Percentiles rank a stretch among this genome's conserved stretches.
phyloP scores from a whole-genome alignment of 2,888 invertebrate genomes.

The Aleiodes testaceus region DNA sequence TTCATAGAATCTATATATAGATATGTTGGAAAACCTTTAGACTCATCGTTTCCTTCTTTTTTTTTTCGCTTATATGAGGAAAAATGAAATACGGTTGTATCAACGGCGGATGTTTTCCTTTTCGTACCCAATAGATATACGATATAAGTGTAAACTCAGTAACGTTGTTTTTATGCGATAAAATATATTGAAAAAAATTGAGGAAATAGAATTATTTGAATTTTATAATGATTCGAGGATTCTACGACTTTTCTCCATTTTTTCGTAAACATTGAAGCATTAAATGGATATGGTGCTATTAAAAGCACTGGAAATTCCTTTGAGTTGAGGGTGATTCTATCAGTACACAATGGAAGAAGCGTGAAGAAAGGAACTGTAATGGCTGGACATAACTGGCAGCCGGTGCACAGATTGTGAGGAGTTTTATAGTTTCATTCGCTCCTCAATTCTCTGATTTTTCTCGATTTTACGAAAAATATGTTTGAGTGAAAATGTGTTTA shows the following conservation, averaged over 20 bases:
- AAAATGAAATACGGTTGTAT: slow-evolving; percentile 31
- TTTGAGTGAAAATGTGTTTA: neutral
- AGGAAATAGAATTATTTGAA: too few species aligned
- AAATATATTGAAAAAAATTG: slow-evolving; percentile 4
- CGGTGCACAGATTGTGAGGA: slow-evolving; percentile 26
- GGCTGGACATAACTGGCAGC: slow-evolving; percentile 25
- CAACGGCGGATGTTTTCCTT: slow-evolving; percentile 42
- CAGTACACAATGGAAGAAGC: slow-evolving; percentile 3
- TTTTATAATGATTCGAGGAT: too few species aligned
- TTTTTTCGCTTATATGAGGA: slow-evolving; percentile 14
- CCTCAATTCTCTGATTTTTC: neutral
- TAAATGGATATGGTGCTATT: slow-evolving; percentile 11
- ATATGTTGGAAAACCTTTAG: slow-evolving; percentile 6
- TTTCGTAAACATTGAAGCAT: neutral
- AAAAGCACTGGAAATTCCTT: slow-evolving; percentile 18
- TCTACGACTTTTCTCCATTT: neutral
- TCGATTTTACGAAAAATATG: slow-evolving; percentile 9
- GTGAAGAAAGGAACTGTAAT: slow-evolving; percentile 24
- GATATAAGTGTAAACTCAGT: slow-evolving; percentile 36
- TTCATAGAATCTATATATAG: slow-evolving; percentile 4
- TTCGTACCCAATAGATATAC: slow-evolving; percentile 17
- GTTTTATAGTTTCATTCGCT: slow-evolving; percentile 31
- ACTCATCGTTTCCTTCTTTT: slow-evolving; percentile 20
- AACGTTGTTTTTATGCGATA: slow-evolving; percentile 6
- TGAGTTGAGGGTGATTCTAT: slow-evolving; percentile 1